Base-by-base conservation (phyloP, 1,140 invertebrate species). In the Drosophila athabasca region DNA sequence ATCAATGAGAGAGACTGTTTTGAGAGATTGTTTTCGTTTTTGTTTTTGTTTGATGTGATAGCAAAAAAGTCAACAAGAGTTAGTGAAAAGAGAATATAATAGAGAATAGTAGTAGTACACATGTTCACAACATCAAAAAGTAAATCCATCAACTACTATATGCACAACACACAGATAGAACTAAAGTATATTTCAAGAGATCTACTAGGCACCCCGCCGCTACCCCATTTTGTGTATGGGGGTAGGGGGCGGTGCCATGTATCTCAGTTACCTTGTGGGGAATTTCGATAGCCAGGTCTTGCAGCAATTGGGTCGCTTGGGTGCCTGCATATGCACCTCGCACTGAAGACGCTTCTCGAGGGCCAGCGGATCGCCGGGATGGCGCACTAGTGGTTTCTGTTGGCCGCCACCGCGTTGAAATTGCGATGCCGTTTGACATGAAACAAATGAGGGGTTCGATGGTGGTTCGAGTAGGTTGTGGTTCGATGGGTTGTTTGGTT, bases 281-380 rank as follows among this genome's bases (percentile, higher is more conserved):
- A 97, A 98, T 94, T 98, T 98, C 92, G 97, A 97, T 91, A 98
- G 95, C 97, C 97, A 98, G 87, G 96, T 95, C 91, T 95, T 94
- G 93, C 97, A 98, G 94, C 96, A 97, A 93, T 96, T 96, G 67
- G 93, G 93, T 90, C 95, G 94, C 92, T 94, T 93, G 75, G 93
- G 93, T 79, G 94, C 93, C 92, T 94, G 94, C 93, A 96, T 95
- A 91, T 95, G 94, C 58, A 96, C 94, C 93, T 97, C 96, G 93
- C 97, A 97, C 92, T 97, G 96, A 76, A 96, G 95, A 92, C 96
- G 94, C 93, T 97, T 97, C 90, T 97, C 95, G 92, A 96, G 92
- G 68, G 95, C 94, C 92, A 96, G 92, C 70, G 94, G 94, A 92
- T 96, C 95, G 82, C 94, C 95, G 62, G 94, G 94, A 90, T 95